A percentile compares a stretch with the other conserved stretches of the same genome.
Evolutionary conservation across 2,797 vertebrate genomes (phyloP).

Genomic region (Anguilla megastoma): DNA sequence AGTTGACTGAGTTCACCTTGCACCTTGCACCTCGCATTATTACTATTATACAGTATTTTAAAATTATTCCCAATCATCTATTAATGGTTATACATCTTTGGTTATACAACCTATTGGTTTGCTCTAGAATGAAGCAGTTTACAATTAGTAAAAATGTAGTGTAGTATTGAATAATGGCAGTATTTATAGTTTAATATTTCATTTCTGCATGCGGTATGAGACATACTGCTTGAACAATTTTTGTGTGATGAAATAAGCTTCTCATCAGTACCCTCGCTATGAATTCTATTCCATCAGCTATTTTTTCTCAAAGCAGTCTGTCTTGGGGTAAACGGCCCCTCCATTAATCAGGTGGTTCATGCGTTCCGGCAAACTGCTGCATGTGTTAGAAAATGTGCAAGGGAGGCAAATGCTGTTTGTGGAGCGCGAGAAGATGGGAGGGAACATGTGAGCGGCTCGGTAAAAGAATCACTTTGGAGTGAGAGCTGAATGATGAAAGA

Average conservation of each 20-base stretch:
- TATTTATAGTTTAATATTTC: background rate
- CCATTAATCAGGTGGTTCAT: conserved; percentile 62
- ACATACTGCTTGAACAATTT: background rate
- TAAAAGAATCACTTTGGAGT: conserved; percentile 41
- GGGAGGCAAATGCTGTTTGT: conserved; percentile 53
- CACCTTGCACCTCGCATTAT: too few species aligned
- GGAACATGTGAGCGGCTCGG: conserved; percentile 47
- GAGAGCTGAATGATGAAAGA: conserved; percentile 58
- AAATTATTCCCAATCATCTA: background rate
- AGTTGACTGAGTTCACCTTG: background rate
- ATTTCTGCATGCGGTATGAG: background rate
- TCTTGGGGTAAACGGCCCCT: conserved; percentile 59
- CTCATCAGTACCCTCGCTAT: conserved; percentile 6
- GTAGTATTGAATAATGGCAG: background rate
- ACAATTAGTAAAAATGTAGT: background rate
- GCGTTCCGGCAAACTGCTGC: conserved; percentile 60
- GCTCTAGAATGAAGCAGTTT: background rate
- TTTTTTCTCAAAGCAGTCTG: conserved; percentile 48
- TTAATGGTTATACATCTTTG: background rate
- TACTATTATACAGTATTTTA: background rate
- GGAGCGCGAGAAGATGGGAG: conserved; percentile 31
- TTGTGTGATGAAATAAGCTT: conserved; percentile 20
- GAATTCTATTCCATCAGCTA: conserved; percentile 19
- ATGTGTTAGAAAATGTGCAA: conserved; percentile 65
- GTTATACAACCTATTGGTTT: background rate